Evolutionary conservation across 1,140 invertebrate genomes (phyloP).

Genomic region (Pseudomyrmex concolor): DNA sequence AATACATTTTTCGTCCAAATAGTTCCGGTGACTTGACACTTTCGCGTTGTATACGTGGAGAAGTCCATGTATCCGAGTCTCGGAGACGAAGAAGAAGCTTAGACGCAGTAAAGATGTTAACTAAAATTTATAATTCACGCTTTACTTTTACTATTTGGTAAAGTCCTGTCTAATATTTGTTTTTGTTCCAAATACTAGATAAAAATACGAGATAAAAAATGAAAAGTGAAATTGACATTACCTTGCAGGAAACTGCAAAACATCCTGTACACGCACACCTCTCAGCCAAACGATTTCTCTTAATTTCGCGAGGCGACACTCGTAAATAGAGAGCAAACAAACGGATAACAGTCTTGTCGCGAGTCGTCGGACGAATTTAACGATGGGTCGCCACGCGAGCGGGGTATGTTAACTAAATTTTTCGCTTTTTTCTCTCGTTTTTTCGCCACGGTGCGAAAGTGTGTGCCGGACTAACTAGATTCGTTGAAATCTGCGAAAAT

Average conservation of each 20-base stretch:
- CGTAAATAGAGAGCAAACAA: slow-evolving; percentile 58
- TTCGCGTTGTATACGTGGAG: background rate
- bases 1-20: slow-evolving; percentile 58
- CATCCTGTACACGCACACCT: slow-evolving; percentile 32
- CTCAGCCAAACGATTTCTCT: slow-evolving; percentile 56
- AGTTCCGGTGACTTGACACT: background rate
- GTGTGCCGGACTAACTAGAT: slow-evolving; percentile 39
- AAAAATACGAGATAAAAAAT: slow-evolving; percentile 27
- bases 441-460: slow-evolving; percentile 8
- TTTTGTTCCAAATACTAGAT: slow-evolving; percentile 8
- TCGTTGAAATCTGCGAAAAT: slow-evolving; percentile 39
- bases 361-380: slow-evolving; percentile 49
- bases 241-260: slow-evolving; percentile 38
- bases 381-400: slow-evolving; percentile 49
- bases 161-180: slow-evolving; percentile 23
- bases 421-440: slow-evolving; percentile 30
- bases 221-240: slow-evolving; percentile 44
- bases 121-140: background rate
- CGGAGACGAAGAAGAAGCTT: background rate
- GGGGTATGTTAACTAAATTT: slow-evolving; percentile 55
- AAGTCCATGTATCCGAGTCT: background rate
- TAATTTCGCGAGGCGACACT: slow-evolving; percentile 53
- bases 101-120: background rate
- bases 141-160: background rate
- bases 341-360: slow-evolving; percentile 55